These are phyloP conservation scores for Petrocephalus sullivani DNA, from an alignment of 2,797 vertebrate genomes.

Conservation along the genomic window DNA sequence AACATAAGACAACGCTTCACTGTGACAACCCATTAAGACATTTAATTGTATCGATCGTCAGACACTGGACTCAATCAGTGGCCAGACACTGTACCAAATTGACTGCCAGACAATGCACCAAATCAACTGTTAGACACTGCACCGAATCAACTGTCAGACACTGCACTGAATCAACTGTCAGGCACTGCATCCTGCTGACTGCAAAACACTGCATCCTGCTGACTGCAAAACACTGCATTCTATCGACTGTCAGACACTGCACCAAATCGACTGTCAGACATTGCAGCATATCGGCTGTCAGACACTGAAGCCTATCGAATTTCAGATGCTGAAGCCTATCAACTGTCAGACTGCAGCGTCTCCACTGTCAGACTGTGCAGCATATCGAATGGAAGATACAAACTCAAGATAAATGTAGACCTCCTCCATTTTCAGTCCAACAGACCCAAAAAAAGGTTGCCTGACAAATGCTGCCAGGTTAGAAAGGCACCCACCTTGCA, in stretches of 20 bases:
- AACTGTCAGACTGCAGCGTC: neutral
- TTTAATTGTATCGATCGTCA: neutral
- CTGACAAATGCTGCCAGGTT: neutral
- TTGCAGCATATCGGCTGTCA: too few species aligned
- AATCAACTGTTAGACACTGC: neutral
- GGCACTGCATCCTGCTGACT: neutral
- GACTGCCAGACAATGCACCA: neutral
- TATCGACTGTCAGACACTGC: neutral
- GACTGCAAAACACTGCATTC: neutral
- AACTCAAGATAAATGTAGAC: neutral
- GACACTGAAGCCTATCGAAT: neutral
- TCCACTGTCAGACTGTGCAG: too few species aligned
- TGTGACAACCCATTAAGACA: neutral
- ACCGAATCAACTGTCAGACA: neutral
- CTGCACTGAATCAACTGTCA: neutral
- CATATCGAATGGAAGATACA: neutral
- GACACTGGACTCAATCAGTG: too few species aligned
- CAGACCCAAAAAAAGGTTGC: neutral
- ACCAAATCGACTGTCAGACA: neutral
- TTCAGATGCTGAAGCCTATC: neutral
- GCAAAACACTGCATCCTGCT: neutral
- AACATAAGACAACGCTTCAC: neutral
- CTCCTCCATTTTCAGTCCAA: neutral
- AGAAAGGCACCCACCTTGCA: conserved; percentile 72
- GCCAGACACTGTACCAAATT: neutral